Evolutionary conservation across 2,888 invertebrate genomes (phyloP).

Genomic region (Lucinisca nassula): DNA sequence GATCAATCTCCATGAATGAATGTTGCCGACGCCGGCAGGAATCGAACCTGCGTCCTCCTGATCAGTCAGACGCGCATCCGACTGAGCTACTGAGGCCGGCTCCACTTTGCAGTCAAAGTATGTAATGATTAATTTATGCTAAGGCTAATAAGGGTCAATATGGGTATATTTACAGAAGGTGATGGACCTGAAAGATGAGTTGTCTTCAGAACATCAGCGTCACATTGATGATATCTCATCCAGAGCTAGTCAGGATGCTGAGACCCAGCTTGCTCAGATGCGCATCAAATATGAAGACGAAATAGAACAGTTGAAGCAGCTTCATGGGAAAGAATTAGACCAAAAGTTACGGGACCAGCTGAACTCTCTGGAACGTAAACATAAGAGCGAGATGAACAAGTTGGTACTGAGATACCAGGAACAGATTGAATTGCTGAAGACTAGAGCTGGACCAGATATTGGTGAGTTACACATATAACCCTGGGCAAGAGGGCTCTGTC

Average conservation of each 20-base stretch:
- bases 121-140: no score
- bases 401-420: conserved; percentile 76
- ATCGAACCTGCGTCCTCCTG: no score
- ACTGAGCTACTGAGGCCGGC: no score
- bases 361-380: conserved; percentile 75
- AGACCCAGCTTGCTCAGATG: conserved; percentile 76
- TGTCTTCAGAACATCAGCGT: conserved; percentile 75
- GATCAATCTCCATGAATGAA: no score
- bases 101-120: no score
- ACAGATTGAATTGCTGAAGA: conserved; percentile 74
- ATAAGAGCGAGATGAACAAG: conserved; percentile 77
- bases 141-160: no score
- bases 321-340: conserved; percentile 73
- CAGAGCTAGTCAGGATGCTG: conserved; percentile 69
- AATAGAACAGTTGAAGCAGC: conserved; percentile 72
- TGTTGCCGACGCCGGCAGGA: no score
- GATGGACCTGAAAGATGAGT: conserved; percentile 76
- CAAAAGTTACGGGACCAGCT: conserved; percentile 73
- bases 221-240: conserved; percentile 75
- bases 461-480: no score
- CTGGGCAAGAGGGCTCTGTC: no score
- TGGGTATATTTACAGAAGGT: conserved; percentile 69
- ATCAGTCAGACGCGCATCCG: no score
- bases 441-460: conserved; percentile 63
- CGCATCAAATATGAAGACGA: conserved; percentile 78